Evolutionary conservation across 92 coral and sea anemone species (phyloP), one percentile per base, ranked within the genome.

Genomic region (Phenganax stokvisi): DNA sequence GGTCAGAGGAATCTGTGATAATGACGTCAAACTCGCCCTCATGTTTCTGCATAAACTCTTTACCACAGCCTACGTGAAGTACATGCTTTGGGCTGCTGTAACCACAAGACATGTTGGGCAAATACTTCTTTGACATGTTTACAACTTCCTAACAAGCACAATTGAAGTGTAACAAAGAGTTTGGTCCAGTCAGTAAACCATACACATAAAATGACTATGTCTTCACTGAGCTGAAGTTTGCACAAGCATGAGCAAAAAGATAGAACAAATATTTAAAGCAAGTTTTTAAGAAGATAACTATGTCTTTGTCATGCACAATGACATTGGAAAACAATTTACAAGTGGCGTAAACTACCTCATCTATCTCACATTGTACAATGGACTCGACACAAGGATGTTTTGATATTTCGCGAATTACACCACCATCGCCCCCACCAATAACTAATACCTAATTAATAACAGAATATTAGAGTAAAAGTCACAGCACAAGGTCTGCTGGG

Each of bases 351-450:
- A 96, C 99, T 20, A 20, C 25, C 96, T 86, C 89, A 77, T 96
- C 99, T 54, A 96, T 92, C 57, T 96, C 99, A 87, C 99, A 96
- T 71, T 92, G 99, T 51, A 92, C 97, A 70, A 96, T 86, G 0
- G 91, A 85, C 83, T 96, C 97, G 15, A 96, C 99, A 47, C 83
- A 84, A 0, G 96, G 96, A 74, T 91, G 99, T 67, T 96, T 96
- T n/a, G 90, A 71, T 13, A 92, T 90, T 81, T 96, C 99, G n/a
- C 99, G 87, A 56, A 90, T 89, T n/a, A 96, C 99, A 12, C 99
- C 99, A 53, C 99, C 99, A 81, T 96, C 99, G 11, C 99, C 99
- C 54, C 89, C 99, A 75, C 99, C 99, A 76, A 96, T 85, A n/a
- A 96, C 83, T 28, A 96, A 93, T 76, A 96, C 99, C 99, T 96